phyloP scores from a whole-genome alignment of 2,888 invertebrate species.

The Drosophila sordidapex region DNA sequence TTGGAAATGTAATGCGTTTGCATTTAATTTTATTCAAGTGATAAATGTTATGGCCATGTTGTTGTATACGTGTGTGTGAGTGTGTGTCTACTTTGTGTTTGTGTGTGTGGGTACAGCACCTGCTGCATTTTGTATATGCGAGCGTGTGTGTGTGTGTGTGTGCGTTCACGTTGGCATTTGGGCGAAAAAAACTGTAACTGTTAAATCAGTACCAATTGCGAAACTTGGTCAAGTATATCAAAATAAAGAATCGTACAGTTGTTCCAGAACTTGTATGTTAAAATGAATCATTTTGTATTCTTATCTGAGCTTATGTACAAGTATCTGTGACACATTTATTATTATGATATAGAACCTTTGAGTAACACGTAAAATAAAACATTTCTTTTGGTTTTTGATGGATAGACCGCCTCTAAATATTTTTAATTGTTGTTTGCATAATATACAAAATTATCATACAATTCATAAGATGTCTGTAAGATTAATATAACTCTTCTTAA shows the following conservation, averaged over 20 bases:
- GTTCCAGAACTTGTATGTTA: constrained; percentile 16
- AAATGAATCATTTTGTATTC: neutral
- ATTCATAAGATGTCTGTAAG: neutral
- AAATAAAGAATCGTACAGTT: constrained; percentile 61
- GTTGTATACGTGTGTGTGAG: constrained; percentile 1
- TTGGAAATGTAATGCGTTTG: constrained; percentile 64
- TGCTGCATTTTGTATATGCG: constrained; percentile 62
- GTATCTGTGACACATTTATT: neutral
- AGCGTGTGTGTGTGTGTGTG: constrained; percentile 3
- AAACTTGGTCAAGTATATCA: constrained; percentile 77
- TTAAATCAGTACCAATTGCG: constrained; percentile 47
- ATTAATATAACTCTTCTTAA: neutral
- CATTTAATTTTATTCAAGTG: constrained; percentile 66
- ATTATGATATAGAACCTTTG: neutral
- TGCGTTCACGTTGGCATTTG: constrained; percentile 20
- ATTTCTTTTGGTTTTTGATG: neutral
- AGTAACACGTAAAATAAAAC: neutral
- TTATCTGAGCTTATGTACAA: neutral
- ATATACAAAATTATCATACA: neutral
- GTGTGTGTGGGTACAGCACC: constrained; percentile 60
- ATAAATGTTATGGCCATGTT: constrained; percentile 57
- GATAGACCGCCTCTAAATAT: neutral
- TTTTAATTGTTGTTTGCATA: neutral
- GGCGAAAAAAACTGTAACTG: constrained; percentile 34
- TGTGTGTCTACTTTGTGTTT: neutral